phyloP scores from a whole-genome alignment of 1,140 invertebrate species.

The Pantala flavescens region DNA sequence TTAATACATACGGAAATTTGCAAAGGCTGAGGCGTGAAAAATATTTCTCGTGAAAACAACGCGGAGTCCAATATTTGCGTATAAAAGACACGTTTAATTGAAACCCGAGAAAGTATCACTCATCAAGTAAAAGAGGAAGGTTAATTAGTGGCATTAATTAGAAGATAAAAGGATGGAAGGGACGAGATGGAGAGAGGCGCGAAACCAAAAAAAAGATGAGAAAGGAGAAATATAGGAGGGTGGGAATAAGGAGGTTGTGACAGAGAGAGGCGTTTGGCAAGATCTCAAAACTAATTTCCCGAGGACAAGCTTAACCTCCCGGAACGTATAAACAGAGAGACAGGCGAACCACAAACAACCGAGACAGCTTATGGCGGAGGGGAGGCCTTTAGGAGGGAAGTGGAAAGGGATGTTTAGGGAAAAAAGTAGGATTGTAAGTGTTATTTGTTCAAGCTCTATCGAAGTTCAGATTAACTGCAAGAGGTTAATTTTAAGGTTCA shows the following conservation, averaged over 20 bases:
- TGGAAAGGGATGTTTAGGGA: neutral
- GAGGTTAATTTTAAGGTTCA: no score
- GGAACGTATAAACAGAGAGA: slow-evolving; percentile 9
- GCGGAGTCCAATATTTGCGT: no score
- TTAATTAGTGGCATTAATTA: neutral
- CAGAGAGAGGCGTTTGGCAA: slow-evolving; percentile 3
- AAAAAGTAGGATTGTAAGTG: neutral
- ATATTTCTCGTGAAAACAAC: no score
- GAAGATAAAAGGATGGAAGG: neutral
- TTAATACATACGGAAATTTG: no score
- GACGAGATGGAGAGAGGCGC: neutral
- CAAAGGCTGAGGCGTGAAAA: no score
- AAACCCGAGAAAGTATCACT: no score
- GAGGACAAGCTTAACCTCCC: slow-evolving; percentile 3
- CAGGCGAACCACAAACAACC: slow-evolving; percentile 3
- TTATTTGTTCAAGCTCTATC: neutral
- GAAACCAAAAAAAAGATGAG: neutral
- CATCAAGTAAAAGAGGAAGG: no score
- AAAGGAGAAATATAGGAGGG: neutral
- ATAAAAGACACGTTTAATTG: no score
- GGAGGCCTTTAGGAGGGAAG: neutral
- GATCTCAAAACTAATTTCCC: slow-evolving; percentile 1
- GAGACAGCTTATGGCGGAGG: neutral
- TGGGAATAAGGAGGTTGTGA: neutral
- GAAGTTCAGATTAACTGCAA: no score